phyloP scores from a whole-genome alignment of 2,113 vertebrate species.

The Silurus glanis region DNA sequence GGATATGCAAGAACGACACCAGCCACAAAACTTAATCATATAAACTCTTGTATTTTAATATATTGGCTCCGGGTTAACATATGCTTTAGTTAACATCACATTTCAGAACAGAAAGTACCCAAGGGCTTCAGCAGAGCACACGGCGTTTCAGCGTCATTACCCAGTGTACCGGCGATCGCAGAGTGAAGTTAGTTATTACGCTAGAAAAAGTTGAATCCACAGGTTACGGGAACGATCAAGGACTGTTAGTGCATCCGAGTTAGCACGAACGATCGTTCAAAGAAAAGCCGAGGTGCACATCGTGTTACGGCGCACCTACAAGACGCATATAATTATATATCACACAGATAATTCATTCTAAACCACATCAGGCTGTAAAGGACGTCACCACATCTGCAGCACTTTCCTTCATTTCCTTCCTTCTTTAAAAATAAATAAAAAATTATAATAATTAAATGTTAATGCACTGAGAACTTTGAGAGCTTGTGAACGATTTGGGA shows the following conservation, averaged over 20 bases:
- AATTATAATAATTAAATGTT: neutral
- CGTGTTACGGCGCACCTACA: neutral
- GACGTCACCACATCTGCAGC: neutral
- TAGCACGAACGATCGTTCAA: neutral
- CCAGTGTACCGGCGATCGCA: neutral
- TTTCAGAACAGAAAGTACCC: neutral
- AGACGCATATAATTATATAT: neutral
- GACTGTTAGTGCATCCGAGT: neutral
- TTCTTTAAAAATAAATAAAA: too few species aligned
- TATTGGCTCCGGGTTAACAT: neutral
- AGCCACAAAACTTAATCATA: slow-evolving; percentile 4
- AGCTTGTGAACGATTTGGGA: neutral
- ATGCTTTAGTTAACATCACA: neutral
- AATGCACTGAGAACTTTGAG: neutral
- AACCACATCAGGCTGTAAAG: too few species aligned
- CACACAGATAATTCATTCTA: neutral
- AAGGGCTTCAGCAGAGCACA: slow-evolving; percentile 36
- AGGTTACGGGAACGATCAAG: neutral
- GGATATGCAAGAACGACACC: neutral
- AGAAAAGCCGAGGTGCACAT: neutral
- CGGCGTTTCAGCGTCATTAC: slow-evolving; percentile 35
- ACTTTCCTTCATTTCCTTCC: neutral
- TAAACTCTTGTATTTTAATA: slow-evolving; percentile 17
- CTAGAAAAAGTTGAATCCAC: neutral
- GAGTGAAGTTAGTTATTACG: neutral